Evolutionary conservation across 2,113 vertebrate species (phyloP).

Genomic region (Odontophorus gujanensis): DNA sequence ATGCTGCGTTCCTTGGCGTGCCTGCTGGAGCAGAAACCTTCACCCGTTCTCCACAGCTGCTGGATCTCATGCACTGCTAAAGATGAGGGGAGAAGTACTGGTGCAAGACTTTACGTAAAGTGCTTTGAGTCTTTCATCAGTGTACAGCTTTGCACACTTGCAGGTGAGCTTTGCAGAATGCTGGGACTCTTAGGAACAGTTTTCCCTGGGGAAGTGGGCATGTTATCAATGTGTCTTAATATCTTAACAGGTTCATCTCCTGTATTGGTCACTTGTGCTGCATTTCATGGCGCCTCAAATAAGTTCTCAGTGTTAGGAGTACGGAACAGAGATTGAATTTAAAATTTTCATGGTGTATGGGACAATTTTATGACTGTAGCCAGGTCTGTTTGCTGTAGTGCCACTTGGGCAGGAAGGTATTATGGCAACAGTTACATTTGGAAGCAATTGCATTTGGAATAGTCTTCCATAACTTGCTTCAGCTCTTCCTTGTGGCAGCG

Average conservation of each 20-base stretch:
- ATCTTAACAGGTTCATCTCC: fast-evolving
- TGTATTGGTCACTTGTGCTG: neutral
- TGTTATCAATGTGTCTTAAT: neutral
- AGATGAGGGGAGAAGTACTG: neutral
- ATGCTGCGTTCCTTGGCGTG: neutral
- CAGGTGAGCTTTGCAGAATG: neutral
- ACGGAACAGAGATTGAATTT: neutral
- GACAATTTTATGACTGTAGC: fast-evolving
- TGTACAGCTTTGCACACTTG: neutral
- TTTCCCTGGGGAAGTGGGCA: neutral
- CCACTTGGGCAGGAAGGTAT: neutral
- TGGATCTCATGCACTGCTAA: neutral
- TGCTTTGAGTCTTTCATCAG: neutral
- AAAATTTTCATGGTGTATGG: neutral
- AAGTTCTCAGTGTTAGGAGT: neutral
- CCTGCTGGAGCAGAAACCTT: neutral
- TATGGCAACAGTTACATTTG: neutral
- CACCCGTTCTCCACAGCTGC: neutral
- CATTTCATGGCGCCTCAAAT: neutral
- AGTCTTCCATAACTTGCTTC: neutral
- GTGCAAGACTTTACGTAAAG: neutral
- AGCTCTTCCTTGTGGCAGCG: neutral
- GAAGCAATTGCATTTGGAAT: neutral
- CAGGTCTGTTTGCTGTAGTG: neutral
- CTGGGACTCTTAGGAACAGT: neutral